Base-by-base conservation (phyloP, 2,888 invertebrate species). In the Acrocyrtus sp. region DNA sequence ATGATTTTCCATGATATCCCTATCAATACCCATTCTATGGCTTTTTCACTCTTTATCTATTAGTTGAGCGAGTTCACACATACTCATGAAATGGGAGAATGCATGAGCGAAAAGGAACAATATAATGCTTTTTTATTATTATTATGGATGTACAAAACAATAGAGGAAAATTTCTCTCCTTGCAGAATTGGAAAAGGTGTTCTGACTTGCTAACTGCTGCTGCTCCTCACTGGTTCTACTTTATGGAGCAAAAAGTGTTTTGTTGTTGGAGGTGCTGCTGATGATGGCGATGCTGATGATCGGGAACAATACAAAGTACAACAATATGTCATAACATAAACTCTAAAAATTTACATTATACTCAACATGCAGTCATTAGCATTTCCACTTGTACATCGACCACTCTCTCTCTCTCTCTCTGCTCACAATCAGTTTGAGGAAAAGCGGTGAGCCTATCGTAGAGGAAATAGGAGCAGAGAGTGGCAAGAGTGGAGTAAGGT, bases 341-440 rank as follows among this genome's bases (percentile, higher is more conserved):
- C 58, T 67, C 50, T 47, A 45, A 43, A 67, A 68, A 68, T 60
- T 27, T 61, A 22, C 54, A 69, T 54, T 21, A 69, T 56, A 29
- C 24, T 57, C 26, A 57, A 41, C 41, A 62, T 43, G 39, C 26
- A 48, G 27, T 62, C 69, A 70, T 70, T 70, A 70, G 69, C 69
- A 70, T 70, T 19, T 5, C 24, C 41, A 53, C 51, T 34, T 34
- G 5, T 34, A 12, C n/a, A n/a, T n/a, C n/a, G n/a, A 60, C 6
- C 3, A 60, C 29, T 60, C 21, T n/a, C n/a, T n/a, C n/a, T n/a
- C n/a, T n/a, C n/a, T n/a, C n/a, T n/a, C n/a, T n/a, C n/a, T n/a
- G n/a, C 17, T 45, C 57, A 24, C 34, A 19, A 45, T n/a, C 8
- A 34, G 34, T 29, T 43, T 24, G 4, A 19, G 24, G 17, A 22